Conservation (phyloP, 2,113 vertebrate genomes). For the Chloebia gouldiae region DNA sequence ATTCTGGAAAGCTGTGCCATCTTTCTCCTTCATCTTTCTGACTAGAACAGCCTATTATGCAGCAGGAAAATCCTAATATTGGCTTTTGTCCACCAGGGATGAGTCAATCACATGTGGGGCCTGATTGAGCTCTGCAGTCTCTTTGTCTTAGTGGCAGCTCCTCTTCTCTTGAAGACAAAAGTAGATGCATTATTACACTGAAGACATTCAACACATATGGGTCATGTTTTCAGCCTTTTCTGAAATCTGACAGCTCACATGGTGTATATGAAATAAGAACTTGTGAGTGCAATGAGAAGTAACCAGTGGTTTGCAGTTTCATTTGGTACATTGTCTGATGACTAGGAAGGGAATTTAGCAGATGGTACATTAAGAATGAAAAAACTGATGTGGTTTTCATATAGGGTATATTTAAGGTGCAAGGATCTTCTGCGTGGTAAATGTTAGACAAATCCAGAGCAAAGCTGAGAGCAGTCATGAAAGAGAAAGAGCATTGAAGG, state of each 20-base stretch:
- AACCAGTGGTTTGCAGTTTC: background rate
- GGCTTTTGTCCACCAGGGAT: background rate
- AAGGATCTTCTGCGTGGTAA: background rate
- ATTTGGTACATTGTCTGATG: background rate
- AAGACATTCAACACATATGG: background rate
- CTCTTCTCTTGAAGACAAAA: background rate
- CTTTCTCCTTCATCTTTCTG: background rate
- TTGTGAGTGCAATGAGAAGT: background rate
- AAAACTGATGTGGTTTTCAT: background rate
- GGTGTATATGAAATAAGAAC: background rate
- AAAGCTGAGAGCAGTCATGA: background rate
- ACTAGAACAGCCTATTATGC: background rate
- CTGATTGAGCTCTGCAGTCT: background rate
- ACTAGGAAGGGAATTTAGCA: background rate
- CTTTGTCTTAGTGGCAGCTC: background rate
- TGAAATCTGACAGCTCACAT: background rate
- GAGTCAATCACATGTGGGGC: accelerated
- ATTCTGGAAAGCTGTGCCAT: background rate
- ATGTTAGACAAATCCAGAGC: background rate
- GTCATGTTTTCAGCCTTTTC: background rate
- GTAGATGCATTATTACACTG: background rate
- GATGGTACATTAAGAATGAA: background rate
- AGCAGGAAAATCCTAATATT: background rate
- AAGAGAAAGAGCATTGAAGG: background rate
- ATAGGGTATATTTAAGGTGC: background rate